These are phyloP conservation scores for Dolichoris vasculosae DNA, from an alignment of 1,140 invertebrate genomes.

Conservation along the genomic window DNA sequence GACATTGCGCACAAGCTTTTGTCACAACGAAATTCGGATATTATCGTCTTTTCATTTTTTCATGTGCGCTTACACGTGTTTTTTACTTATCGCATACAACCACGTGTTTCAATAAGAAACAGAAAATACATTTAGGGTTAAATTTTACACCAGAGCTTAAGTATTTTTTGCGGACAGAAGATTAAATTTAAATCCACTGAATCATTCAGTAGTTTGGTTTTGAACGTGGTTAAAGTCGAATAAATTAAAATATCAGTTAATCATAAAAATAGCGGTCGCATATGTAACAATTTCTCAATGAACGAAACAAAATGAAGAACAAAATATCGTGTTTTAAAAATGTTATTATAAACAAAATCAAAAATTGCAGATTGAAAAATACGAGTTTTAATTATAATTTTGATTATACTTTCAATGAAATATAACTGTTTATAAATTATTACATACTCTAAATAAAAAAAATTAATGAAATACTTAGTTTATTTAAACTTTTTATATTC, in stretches of 20 bases:
- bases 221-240: background rate
- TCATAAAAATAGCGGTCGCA: background rate
- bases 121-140: background rate
- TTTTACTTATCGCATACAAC: background rate
- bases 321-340: background rate
- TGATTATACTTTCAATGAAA: background rate
- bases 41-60: background rate
- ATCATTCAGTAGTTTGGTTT: background rate
- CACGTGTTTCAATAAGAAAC: slow-evolving; percentile 4
- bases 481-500: too few relatives aligned
- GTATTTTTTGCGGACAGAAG: background rate
- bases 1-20: background rate
- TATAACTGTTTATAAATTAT: too few relatives aligned
- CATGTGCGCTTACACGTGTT: background rate
- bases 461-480: too few relatives aligned
- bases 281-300: background rate
- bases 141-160: background rate
- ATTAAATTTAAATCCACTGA: background rate
- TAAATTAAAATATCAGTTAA: slow-evolving; percentile 5
- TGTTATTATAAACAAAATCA: background rate
- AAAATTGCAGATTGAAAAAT: background rate
- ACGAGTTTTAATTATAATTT: background rate
- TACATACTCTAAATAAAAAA: too few relatives aligned
- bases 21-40: background rate
- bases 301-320: background rate